Base-by-base conservation (phyloP, 1,140 invertebrate genomes). In the Aphaenogaster ashmeadi region DNA sequence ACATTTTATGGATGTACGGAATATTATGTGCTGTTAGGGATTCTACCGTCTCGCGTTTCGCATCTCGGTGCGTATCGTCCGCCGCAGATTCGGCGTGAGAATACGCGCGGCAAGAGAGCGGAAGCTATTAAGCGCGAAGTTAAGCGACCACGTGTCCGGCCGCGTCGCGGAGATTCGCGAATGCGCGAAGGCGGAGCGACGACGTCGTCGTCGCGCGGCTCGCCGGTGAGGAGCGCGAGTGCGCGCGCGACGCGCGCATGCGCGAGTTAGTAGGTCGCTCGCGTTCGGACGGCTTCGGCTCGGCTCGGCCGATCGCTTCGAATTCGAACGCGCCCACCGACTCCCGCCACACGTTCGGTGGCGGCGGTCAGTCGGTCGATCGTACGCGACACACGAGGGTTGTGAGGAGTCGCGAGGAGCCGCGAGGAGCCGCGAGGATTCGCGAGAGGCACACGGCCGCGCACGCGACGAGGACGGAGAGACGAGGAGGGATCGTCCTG, bases 281-380 rank as follows among this genome's bases (percentile, higher is more conserved):
- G 58, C 52, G 67, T 15, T 90, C 88, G 88, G 71, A 8, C 11
- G 50, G 3, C 56, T 52, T 80, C 89, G 89, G 41, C 38, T 0
- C 5, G 2, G 38, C 15, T 89, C 89, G 89, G 60, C 36, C 6
- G 33, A 11, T 27, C 86, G 88, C 50, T 33, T 38, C 74, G 86
- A 69, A 80, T 83, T 81, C 86, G 86, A 74, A 83, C 72, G 84
- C 75, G 89, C 71, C 69, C 60, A 74, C 79, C 72, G 71, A 66
- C 78, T 79, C 88, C 88, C 66, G 64, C 41, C 74, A 81, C 79
- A 67, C 79, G 60, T 33, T 84, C 60, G n/a, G 69, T 62, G 66
- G 4, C 67, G 79, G 50, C 78, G 66, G 78, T 90, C 89, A 88
- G 89, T 90, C 89, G 90, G 89, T 91, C 87, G 88, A 84, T 90